Base-by-base conservation (phyloP, 2,113 vertebrate species). In the Halcyon malimbica region DNA sequence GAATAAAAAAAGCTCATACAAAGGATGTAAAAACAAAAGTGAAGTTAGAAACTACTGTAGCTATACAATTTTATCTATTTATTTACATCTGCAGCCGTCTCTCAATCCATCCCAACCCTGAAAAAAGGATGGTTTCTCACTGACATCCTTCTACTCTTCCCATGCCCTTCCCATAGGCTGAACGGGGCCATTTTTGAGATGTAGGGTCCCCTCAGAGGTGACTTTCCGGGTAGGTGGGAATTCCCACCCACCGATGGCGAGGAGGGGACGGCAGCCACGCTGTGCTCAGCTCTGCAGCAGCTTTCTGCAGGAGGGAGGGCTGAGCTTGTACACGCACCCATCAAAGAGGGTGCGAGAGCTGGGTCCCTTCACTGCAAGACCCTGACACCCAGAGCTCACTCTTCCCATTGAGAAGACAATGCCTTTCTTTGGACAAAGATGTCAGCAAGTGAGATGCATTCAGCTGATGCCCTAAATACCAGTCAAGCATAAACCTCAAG, bases 201-300 rank as follows among this genome's bases (percentile, higher is more conserved):
- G 11, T 35, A 35, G 51, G 14, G 59, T 82, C 42, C 26, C 24
- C 39, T 79, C 57, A 42, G 53, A 84, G 35, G 8, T 60, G 37
- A 37, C 59, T 83, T 83, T 89, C 1, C 0, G 0, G 4, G n/a
- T 11, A 1, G 16, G 6, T 76, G 57, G 41, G 77, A 84, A 54
- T 84, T 74, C 16, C 56, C 5, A 21, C 5, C 24, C 1, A 1
- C 2, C 0, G 2, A 15, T 10, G 13, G 37, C 1, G 2, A 62
- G 59, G 28, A 41, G 8, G 19, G 42, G 25, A 41, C 64, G 12
- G 16, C 67, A 91, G 42, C 42, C 2, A 1, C 41, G 0, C 35
- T 80, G 41, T 44, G 31, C 59, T 77, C 2, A 1, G 46, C 10
- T 24, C 44, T 76, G 28, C 31, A 26, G 21, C 0, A 0, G 37